Percentiles rank a stretch among this genome's conserved stretches.
These are phyloP conservation scores for Odontothrips loti DNA, from an alignment of 2,888 invertebrate genomes.

Conservation along the genomic window DNA sequence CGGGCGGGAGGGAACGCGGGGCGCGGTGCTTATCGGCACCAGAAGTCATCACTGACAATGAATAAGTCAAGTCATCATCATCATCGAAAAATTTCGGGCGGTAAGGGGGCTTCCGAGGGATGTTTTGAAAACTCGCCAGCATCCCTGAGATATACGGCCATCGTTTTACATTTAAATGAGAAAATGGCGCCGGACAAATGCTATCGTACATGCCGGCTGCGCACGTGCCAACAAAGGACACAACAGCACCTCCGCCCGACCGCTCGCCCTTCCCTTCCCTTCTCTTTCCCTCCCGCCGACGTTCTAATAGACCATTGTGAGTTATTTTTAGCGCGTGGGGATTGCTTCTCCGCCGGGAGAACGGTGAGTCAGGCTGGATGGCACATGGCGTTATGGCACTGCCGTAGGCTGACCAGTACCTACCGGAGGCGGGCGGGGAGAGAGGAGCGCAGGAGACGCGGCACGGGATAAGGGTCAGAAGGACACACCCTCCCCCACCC, in stretches of 20 bases:
- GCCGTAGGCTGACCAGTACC: neutral
- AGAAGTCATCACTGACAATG: no score
- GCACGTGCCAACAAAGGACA: no score
- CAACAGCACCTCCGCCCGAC: neutral
- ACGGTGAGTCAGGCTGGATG: neutral
- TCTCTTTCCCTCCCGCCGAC: neutral
- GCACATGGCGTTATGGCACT: neutral
- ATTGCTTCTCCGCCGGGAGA: neutral
- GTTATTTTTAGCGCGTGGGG: conserved; percentile 3
- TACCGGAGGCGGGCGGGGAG: neutral
- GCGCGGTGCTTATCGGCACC: no score
- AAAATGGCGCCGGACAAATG: no score
- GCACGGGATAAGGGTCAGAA: neutral
- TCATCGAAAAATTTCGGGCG: no score
- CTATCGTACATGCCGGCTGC: no score
- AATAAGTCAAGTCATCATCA: no score
- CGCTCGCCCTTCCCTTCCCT: neutral
- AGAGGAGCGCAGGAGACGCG: neutral
- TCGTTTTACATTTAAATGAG: no score
- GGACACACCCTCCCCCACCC: neutral
- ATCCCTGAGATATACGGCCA: no score
- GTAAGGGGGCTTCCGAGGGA: no score
- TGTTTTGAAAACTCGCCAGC: no score
- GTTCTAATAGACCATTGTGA: conserved; percentile 16
- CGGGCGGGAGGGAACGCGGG: no score